Conservation (phyloP, 92 coral and sea anemone genomes). For the Diadumene lineata region DNA sequence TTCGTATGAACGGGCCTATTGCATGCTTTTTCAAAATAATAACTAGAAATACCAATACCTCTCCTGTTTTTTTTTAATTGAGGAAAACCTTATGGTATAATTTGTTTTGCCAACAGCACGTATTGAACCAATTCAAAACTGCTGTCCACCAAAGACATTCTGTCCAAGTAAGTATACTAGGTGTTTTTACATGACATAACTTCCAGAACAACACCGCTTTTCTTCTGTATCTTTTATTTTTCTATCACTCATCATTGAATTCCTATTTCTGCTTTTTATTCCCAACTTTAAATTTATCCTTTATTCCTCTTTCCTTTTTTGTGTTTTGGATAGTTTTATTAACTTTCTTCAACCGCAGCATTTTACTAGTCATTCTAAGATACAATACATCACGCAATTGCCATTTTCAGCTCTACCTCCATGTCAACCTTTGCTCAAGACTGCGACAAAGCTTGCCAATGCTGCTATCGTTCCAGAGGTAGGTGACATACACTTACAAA, state of each 20-base stretch:
- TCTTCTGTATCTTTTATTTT: neutral
- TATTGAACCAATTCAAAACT: conserved; percentile 15
- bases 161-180: conserved; percentile 61
- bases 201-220: neutral
- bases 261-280: neutral
- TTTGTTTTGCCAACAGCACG: conserved; percentile 6
- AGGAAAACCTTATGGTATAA: no score
- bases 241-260: neutral
- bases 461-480: conserved; percentile 8
- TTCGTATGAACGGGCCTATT: no score
- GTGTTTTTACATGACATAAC: no score
- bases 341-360: no score
- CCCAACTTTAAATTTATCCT: neutral
- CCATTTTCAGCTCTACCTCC: conserved; percentile 13
- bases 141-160: conserved; percentile 55
- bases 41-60: no score
- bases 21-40: no score
- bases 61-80: neutral
- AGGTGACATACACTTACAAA: neutral
- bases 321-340: no score
- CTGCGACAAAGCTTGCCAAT: conserved; percentile 3
- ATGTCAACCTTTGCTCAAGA: conserved; percentile 17
- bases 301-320: neutral
- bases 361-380: no score
- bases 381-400: neutral